phyloP scores from a whole-genome alignment of 2,113 vertebrate species.

The Hemiscyllium ocellatum region DNA sequence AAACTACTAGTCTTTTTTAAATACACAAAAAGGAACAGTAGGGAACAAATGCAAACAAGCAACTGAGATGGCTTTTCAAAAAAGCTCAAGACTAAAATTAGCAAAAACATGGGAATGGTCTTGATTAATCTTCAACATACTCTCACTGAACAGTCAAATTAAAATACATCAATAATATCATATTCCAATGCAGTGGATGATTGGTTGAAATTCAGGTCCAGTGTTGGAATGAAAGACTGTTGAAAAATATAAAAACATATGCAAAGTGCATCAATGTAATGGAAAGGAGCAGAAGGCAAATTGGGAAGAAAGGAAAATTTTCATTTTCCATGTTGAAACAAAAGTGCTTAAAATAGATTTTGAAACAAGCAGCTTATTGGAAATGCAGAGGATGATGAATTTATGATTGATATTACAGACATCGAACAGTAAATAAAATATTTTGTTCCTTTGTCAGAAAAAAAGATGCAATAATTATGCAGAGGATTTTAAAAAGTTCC shows the following conservation, averaged over 20 bases:
- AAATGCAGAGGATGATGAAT: not conserved
- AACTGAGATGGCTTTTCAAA: not conserved
- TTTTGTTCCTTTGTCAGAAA: not conserved
- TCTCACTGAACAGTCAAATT: not conserved
- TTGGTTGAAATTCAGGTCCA: no score
- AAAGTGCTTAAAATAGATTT: not conserved
- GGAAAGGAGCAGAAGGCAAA: not conserved
- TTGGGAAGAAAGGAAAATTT: not conserved
- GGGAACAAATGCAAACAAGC: not conserved
- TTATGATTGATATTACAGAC: not conserved
- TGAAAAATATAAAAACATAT: not conserved
- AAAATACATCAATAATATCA: not conserved
- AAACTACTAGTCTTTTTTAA: not conserved
- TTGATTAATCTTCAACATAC: not conserved
- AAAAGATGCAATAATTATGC: not conserved
- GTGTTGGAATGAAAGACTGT: no score
- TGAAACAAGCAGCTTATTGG: not conserved
- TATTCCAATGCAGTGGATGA: no score
- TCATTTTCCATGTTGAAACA: not conserved
- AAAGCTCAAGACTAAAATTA: not conserved
- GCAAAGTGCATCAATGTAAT: not conserved
- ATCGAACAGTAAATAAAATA: no score
- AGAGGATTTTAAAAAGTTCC: not conserved
- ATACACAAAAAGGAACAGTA: not conserved
- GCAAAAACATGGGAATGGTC: not conserved